Conservation (phyloP, 2,888 invertebrate species). For the Ferdinandea cuprea region DNA sequence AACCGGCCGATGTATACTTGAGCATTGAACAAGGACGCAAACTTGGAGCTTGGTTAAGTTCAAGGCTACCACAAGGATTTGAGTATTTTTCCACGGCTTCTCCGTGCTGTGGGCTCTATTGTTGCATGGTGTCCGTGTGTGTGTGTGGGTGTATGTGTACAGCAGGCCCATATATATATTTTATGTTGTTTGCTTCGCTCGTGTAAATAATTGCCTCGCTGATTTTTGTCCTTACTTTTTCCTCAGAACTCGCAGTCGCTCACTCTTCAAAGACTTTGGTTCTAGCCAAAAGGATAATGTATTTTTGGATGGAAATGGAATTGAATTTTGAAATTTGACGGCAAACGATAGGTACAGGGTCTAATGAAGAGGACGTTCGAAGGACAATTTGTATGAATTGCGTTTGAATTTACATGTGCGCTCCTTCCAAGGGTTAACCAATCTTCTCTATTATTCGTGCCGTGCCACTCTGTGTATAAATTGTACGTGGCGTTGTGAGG, state of each 20-base stretch:
- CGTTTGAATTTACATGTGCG: conserved; percentile 15
- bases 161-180: neutral
- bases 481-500: too few relatives aligned
- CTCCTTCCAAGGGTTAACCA: conserved; percentile 11
- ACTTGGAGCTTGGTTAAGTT: conserved; percentile 74
- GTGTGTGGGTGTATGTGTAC: conserved; percentile 21
- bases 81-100: conserved; percentile 30
- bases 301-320: conserved; percentile 37
- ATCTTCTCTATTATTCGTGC: neutral
- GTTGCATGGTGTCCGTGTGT: conserved; percentile 8
- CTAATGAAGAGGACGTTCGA: conserved; percentile 51
- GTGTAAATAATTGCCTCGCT: conserved; percentile 66
- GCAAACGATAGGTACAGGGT: neutral
- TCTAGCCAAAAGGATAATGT: conserved; percentile 36
- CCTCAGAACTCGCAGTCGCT: neutral
- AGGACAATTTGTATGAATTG: conserved; percentile 37
- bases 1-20: conserved; percentile 69
- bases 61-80: conserved; percentile 70
- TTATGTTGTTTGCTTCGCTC: conserved; percentile 45
- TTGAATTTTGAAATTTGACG: conserved; percentile 26
- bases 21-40: conserved; percentile 70
- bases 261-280: neutral
- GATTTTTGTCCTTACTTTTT: conserved; percentile 33
- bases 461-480: neutral
- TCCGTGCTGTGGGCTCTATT: conserved; percentile 23